These are phyloP conservation scores for Anolis carolinensis DNA, from an alignment of 2,113 vertebrate genomes.

Conservation along the genomic window DNA sequence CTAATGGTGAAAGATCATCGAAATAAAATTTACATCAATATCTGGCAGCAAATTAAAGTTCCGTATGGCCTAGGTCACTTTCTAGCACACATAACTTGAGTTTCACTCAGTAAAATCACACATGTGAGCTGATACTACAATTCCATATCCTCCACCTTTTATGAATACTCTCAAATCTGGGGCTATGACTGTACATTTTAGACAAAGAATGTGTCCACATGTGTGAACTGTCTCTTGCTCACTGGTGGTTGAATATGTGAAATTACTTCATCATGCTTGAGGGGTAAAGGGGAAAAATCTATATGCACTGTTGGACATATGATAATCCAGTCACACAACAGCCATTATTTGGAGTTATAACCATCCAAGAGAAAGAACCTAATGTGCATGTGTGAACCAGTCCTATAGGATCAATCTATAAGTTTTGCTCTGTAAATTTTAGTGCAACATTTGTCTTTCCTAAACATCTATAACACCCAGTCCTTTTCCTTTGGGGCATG, in stretches of 20 bases:
- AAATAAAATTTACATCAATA: not conserved
- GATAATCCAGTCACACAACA: not conserved
- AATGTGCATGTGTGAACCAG: not conserved
- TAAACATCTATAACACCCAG: not conserved
- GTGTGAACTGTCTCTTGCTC: too few relatives aligned
- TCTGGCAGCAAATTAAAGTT: not conserved
- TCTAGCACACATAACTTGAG: not conserved
- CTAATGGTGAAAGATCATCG: not conserved
- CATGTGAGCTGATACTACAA: not conserved
- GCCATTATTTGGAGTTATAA: not conserved
- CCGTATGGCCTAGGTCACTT: not conserved
- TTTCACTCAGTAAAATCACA: not conserved
- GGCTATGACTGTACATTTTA: not conserved
- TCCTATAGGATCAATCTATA: too few relatives aligned
- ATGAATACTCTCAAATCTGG: not conserved
- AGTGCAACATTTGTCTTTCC: not conserved
- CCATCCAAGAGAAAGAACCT: not conserved
- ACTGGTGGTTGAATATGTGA: not conserved
- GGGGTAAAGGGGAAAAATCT: not conserved
- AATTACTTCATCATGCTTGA: not conserved
- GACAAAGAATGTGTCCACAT: not conserved
- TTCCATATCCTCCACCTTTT: too few relatives aligned
- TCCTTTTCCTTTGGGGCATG: not conserved
- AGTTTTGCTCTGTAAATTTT: not conserved
- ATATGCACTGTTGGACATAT: not conserved